Percentiles rank a stretch among this genome's conserved stretches.
phyloP scores from a whole-genome alignment of 2,113 vertebrate species.

The Neotragus pygmaeus region DNA sequence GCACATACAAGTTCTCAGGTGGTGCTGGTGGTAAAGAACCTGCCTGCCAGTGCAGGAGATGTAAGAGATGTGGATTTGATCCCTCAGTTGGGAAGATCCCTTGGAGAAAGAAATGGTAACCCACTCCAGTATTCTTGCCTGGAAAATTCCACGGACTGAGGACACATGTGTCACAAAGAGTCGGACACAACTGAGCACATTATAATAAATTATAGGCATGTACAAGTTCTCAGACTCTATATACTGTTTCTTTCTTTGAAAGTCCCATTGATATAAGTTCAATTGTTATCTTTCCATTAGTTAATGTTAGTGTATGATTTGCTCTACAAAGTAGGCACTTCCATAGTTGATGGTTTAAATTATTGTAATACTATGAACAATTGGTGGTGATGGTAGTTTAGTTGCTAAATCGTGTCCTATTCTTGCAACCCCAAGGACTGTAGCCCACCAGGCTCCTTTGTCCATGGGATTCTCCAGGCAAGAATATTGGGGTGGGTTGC shows the following conservation, averaged over 20 bases:
- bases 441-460: background rate
- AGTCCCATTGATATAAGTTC: background rate
- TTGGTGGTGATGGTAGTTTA: background rate
- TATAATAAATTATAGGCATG: background rate
- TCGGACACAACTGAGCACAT: background rate
- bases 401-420: rapidly evolving
- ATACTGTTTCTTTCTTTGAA: background rate
- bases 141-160: background rate
- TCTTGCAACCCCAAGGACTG: background rate
- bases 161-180: background rate
- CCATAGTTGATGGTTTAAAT: background rate
- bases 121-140: background rate
- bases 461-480: background rate
- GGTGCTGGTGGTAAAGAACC: background rate
- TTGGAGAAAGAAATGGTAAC: background rate
- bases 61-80: background rate
- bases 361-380: background rate
- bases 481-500: background rate
- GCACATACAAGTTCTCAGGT: background rate
- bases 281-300: background rate
- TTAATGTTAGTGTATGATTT: background rate
- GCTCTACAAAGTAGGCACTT: background rate
- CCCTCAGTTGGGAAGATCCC: background rate
- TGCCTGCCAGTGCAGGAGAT: background rate
- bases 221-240: background rate